Evolutionary conservation across 2,888 invertebrate genomes (phyloP).

Genomic region (Clivina fossor): DNA sequence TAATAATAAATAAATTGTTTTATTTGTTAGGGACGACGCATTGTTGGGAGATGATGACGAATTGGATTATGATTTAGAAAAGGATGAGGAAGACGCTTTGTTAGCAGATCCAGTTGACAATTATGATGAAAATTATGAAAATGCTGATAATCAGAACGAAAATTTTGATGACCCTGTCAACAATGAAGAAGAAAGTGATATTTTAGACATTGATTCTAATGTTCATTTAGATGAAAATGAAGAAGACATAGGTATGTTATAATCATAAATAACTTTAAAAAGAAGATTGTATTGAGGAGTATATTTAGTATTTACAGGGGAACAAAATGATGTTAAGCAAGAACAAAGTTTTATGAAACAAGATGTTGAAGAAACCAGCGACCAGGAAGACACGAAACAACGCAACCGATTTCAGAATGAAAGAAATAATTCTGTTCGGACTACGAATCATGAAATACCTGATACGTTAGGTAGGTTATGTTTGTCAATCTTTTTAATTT

Average conservation of each 20-base stretch:
- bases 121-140: slow-evolving; percentile 49
- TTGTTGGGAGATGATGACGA: slow-evolving; percentile 53
- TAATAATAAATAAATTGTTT: not conserved
- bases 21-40: slow-evolving; percentile 48
- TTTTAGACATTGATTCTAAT: slow-evolving; percentile 39
- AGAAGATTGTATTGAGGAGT: not conserved
- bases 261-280: not conserved
- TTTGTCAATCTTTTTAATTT: no score
- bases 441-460: slow-evolving; percentile 34
- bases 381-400: slow-evolving; percentile 38
- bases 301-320: not conserved
- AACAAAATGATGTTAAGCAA: not conserved
- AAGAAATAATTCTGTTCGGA: slow-evolving; percentile 35
- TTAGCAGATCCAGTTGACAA: slow-evolving; percentile 53
- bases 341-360: not conserved
- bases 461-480: slow-evolving; percentile 36
- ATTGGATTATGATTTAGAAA: slow-evolving; percentile 53
- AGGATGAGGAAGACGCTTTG: slow-evolving; percentile 55
- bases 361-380: slow-evolving; percentile 35
- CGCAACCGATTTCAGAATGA: slow-evolving; percentile 42
- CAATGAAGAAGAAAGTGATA: slow-evolving; percentile 38
- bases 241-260: slow-evolving; percentile 17
- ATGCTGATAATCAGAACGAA: slow-evolving; percentile 41
- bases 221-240: slow-evolving; percentile 23
- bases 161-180: slow-evolving; percentile 43